phyloP scores from a whole-genome alignment of 2,113 vertebrate species.

The Campylomormyrus numenius region DNA sequence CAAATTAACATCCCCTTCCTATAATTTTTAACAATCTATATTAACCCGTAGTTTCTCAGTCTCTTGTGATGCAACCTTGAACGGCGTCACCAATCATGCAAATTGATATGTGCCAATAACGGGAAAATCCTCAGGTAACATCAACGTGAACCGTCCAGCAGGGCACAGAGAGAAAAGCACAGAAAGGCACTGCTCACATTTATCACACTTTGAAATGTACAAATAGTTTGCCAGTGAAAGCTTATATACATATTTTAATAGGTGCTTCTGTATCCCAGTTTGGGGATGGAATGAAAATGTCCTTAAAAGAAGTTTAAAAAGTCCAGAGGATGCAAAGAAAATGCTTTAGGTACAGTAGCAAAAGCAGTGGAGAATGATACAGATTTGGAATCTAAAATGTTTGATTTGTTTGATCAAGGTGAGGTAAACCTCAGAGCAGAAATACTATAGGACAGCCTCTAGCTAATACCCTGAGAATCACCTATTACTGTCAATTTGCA shows the following conservation, averaged over 20 bases:
- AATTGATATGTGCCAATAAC: neutral
- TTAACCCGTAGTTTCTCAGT: neutral
- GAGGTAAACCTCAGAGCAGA: neutral
- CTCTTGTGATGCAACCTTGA: neutral
- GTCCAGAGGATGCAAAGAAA: neutral
- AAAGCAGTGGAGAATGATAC: neutral
- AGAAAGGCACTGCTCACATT: neutral
- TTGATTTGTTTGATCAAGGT: neutral
- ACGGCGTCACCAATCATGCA: neutral
- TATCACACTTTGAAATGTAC: neutral
- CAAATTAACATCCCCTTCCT: neutral
- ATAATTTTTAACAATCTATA: neutral
- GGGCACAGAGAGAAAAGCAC: neutral
- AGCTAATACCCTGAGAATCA: neutral
- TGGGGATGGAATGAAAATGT: neutral
- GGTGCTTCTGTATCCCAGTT: neutral
- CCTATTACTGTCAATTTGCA: neutral
- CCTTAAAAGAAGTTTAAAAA: neutral
- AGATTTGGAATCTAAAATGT: neutral
- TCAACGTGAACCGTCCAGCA: neutral
- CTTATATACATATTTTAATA: neutral
- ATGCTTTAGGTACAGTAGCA: neutral
- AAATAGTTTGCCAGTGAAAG: neutral
- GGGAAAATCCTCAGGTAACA: neutral
- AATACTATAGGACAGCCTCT: neutral